Base-by-base conservation (phyloP, 2,888 invertebrate species). In the Torymus aiolomorphi region DNA sequence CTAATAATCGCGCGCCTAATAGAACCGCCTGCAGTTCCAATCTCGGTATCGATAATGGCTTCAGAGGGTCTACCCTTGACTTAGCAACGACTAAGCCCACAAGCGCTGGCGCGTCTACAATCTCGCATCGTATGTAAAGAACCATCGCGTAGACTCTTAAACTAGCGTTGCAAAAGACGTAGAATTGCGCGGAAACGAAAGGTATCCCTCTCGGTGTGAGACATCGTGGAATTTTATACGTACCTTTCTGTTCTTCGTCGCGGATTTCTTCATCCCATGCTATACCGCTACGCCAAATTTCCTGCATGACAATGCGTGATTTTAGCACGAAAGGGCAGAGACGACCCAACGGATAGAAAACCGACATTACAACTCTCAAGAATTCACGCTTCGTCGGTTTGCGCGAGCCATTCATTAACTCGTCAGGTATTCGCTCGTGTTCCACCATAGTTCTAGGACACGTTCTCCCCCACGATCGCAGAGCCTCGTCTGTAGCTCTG, bases 351-450 rank as follows among this genome's bases (percentile, higher is more conserved):
- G 70, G 70, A 42, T 70, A 31, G 16, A 57, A 73, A 2, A 73
- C 42, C 31, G 73, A 72, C 72, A 72, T 65, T 1, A 63, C 56
- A 1, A 73, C 4, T 1, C 63, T 10, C 2, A 65, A 20, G 24
- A 74, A 65, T 49, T 74, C 66, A 5, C 57, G n/a, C 59, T 74
- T 65, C 20, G 65, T 56, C 13, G 63, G 63, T 54, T 14, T 49
- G 14, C 13, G 14, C 10, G 2, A 1, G 10, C 20, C 51, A 2
- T 20, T 18, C 10, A 5, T 14, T 16, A 61, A 20, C 12, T 71
- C 59, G 10, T n/a, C 10, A 3, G 49, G 14, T 0, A 54, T 73
- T 2, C 0, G 1, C 0, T 10, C 4, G 12, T 54, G 3, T 59
- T 1, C 73, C 52, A 73, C 11, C 8, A 54, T 12, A 73, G 16